Evolutionary conservation across 37 sponge, comb jelly and placozoan genomes (phyloP).

Genomic region (Bolinopsis microptera): DNA sequence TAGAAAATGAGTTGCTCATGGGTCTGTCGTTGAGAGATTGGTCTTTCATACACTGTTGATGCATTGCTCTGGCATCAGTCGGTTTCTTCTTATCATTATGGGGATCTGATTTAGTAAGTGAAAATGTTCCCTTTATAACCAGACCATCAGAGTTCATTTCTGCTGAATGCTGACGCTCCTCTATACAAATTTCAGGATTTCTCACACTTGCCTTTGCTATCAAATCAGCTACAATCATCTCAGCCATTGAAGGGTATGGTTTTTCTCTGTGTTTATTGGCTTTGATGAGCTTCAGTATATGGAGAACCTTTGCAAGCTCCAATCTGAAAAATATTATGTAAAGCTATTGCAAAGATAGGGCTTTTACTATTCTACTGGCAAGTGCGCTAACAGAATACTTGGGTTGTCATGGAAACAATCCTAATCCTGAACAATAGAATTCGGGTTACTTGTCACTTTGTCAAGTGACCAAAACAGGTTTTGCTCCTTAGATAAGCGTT

Average conservation of each 20-base stretch:
- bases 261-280: constrained; percentile 73
- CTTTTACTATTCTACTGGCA: too few relatives aligned
- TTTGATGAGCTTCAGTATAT: constrained; percentile 73
- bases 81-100: constrained; percentile 28
- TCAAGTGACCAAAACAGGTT: too few relatives aligned
- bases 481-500: too few relatives aligned
- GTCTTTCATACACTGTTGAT: background rate
- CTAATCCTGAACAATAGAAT: too few relatives aligned
- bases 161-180: constrained; percentile 28
- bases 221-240: constrained; percentile 61
- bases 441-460: too few relatives aligned
- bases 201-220: constrained; percentile 24
- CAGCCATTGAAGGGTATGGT: constrained; percentile 50
- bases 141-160: constrained; percentile 46
- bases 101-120: constrained; percentile 30
- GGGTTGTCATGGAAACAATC: too few relatives aligned
- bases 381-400: too few relatives aligned
- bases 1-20: constrained; percentile 12
- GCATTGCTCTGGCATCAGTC: background rate
- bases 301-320: constrained; percentile 70
- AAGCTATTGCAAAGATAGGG: too few relatives aligned
- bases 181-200: constrained; percentile 64
- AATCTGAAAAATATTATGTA: constrained; percentile 53
- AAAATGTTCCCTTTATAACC: constrained; percentile 62
- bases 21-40: background rate